These are phyloP conservation scores for Sebastes trivittatus DNA, from an alignment of 2,797 vertebrate species.

Conservation along the genomic window DNA sequence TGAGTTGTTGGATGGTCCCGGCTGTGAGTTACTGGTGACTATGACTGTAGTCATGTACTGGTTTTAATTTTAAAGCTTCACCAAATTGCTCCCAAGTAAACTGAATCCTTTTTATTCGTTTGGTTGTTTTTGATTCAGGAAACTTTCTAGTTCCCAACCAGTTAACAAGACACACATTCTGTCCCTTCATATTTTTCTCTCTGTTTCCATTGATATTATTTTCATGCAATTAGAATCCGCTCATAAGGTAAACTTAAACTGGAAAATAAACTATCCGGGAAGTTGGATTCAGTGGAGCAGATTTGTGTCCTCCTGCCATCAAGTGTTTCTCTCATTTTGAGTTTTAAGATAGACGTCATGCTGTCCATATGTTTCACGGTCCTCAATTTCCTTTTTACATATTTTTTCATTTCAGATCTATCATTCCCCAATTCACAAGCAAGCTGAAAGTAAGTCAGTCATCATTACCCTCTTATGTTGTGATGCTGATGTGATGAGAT, in stretches of 20 bases:
- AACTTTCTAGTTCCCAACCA: neutral
- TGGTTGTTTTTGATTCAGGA: neutral
- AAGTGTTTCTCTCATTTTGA: constrained; percentile 3
- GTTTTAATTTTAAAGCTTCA: neutral
- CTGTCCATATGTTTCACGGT: constrained; percentile 12
- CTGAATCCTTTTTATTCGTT: neutral
- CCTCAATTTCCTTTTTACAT: constrained; percentile 26
- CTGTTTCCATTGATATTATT: neutral
- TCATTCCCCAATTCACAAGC: constrained; percentile 96
- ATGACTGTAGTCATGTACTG: neutral
- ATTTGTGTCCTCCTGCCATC: constrained; percentile 1
- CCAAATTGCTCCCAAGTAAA: neutral
- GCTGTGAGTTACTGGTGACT: neutral
- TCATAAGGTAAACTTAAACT: neutral
- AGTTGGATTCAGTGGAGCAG: neutral
- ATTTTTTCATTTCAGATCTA: constrained; percentile 89
- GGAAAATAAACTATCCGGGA: neutral
- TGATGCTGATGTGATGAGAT: neutral
- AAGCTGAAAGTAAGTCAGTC: constrained; percentile 93
- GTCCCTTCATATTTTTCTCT: neutral
- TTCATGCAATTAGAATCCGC: neutral
- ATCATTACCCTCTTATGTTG: neutral
- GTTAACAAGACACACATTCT: neutral
- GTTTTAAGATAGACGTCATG: constrained; percentile 3
- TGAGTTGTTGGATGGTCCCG: neutral